Conservation (phyloP, 2,113 vertebrate species). For the Gobio gobio region DNA sequence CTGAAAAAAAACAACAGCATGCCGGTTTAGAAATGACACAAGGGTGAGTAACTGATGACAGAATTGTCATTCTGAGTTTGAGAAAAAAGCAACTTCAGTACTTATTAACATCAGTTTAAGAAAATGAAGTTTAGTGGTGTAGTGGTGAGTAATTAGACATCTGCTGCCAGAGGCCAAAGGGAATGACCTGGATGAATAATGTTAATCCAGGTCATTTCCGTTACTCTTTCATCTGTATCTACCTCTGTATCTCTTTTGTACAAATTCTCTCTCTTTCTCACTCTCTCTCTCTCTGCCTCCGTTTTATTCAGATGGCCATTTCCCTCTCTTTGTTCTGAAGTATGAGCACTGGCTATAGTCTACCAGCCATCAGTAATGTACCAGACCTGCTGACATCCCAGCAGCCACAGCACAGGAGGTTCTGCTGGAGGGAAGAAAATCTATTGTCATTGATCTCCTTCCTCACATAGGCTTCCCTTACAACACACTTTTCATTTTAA, state of each 20-base stretch:
- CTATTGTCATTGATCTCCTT: conserved; percentile 59
- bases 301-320: not conserved
- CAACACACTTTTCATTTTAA: conserved; percentile 55
- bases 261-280: not conserved
- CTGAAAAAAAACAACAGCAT: not conserved
- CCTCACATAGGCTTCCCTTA: conserved; percentile 45
- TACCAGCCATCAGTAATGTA: conserved; percentile 37
- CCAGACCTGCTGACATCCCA: conserved; percentile 45
- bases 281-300: not conserved
- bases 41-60: not conserved
- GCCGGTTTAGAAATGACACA: not conserved
- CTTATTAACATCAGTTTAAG: not conserved
- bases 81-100: not conserved
- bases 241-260: not conserved
- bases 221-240: not conserved
- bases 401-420: conserved; percentile 36
- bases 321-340: not conserved
- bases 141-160: conserved; percentile 32
- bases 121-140: not conserved
- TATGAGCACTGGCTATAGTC: not conserved
- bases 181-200: conserved; percentile 39
- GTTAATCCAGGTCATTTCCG: conserved; percentile 23
- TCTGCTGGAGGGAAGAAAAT: conserved; percentile 59
- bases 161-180: conserved; percentile 42
- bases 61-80: not conserved